Base-by-base conservation (phyloP, 1,140 invertebrate genomes). In the Akabosia matsudoensis region DNA sequence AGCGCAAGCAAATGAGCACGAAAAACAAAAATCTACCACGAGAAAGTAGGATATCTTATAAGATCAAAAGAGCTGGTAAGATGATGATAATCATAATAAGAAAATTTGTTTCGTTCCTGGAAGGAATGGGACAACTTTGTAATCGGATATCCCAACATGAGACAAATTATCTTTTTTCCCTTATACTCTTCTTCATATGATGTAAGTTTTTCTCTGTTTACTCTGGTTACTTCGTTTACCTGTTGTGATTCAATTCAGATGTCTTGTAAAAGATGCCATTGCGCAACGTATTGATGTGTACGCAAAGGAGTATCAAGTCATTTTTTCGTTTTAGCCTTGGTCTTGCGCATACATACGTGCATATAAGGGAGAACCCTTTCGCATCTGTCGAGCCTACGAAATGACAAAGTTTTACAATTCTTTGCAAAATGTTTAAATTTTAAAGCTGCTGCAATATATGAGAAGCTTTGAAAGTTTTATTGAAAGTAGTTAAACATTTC, bases 71-170 rank as follows among this genome's bases (percentile, higher is more conserved):
- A 61, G 14, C 14, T 14, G 54, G 54, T 14, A 61, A 31, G 61
- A 67, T 67, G 61, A 67, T 67, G 61, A 31, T 67, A 67, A 67
- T 67, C 24, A 67, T 67, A 67, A 67, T 67, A 61, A 61, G 54
- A 61, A 61, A 61, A 61, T 67, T 67, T 67, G 61, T 67, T 67
- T 30, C 61, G 13, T 67, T 67, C 61, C 13, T 67, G 61, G 61
- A 31, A 67, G 7, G 61, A 67, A 67, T 67, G 61, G 61, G 61
- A 67, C 61, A 67, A 67, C 26, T 67, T 56, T 67, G 61, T 67
- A 67, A 67, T 30, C 31, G 22, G 61, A 67, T 67, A 67, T 30
- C 61, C 30, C 61, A 67, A 67, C 61, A 67, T 67, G 61, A 67
- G 61, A 67, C 61, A 67, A 67, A 67, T 67, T 67, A 67, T 67